Conservation (phyloP, 2,113 vertebrate genomes). For the Oceanodroma tethys region DNA sequence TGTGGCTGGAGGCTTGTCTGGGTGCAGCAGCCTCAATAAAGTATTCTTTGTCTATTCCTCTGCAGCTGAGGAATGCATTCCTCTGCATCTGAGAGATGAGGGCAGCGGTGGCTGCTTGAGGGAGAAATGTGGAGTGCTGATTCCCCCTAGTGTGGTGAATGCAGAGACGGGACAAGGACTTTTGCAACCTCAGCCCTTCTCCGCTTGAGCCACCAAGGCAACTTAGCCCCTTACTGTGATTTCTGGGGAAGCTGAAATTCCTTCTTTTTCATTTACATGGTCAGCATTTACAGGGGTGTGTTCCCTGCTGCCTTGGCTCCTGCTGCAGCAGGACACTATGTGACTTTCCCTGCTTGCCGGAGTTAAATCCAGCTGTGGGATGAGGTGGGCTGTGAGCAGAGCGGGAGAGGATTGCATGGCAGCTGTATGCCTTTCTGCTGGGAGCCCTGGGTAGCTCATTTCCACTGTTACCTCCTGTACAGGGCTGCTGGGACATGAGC, state of each 20-base stretch:
- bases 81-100: background rate
- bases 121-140: slow-evolving; percentile 25
- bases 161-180: background rate
- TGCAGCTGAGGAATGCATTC: background rate
- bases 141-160: slow-evolving; percentile 62
- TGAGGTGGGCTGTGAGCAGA: background rate
- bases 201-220: rapidly evolving
- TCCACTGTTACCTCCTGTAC: rapidly evolving
- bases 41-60: background rate
- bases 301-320: background rate
- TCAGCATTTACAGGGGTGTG: rapidly evolving
- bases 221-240: rapidly evolving
- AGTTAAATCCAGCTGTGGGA: background rate
- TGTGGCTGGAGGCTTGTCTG: background rate
- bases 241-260: background rate
- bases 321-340: rapidly evolving
- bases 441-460: rapidly evolving
- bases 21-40: background rate
- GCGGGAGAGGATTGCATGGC: rapidly evolving
- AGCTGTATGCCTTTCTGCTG: background rate
- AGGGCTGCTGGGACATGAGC: rapidly evolving
- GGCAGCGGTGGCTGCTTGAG: background rate
- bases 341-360: background rate
- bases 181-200: background rate
- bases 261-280: rapidly evolving